Evolutionary conservation across 2,113 vertebrate species (phyloP).

Genomic region (Callopanchax toddi): DNA sequence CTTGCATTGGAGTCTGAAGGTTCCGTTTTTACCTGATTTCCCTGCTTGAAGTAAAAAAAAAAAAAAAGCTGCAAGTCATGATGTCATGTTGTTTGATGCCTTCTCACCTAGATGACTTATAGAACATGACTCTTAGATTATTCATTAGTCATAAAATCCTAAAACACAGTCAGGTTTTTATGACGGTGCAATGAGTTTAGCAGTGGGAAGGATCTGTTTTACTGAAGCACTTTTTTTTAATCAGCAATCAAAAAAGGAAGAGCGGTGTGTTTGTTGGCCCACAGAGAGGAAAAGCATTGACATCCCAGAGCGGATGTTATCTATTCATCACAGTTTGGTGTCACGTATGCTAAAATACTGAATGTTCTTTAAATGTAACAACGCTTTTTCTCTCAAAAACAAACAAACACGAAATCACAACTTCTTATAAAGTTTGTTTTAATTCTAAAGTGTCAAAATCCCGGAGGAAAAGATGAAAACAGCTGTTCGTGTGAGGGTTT

Average conservation of each 20-base stretch:
- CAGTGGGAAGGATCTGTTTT: conserved; percentile 16
- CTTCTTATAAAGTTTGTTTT: background rate
- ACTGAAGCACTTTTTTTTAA: background rate
- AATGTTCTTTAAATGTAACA: background rate
- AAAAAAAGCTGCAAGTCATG: too few relatives aligned
- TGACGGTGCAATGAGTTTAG: background rate
- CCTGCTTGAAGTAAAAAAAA: too few relatives aligned
- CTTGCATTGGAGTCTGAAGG: too few relatives aligned
- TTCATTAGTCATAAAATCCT: too few relatives aligned
- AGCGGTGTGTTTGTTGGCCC: conserved; percentile 31
- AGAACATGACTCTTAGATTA: too few relatives aligned
- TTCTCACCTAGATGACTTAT: conserved; percentile 45
- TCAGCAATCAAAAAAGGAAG: conserved; percentile 18
- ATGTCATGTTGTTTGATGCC: background rate
- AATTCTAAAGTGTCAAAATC: background rate
- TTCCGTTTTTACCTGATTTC: too few relatives aligned
- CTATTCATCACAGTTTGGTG: conserved; percentile 14
- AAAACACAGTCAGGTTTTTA: too few relatives aligned
- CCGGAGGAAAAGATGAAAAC: too few relatives aligned
- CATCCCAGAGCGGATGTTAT: conserved; percentile 2
- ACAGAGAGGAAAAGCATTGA: conserved; percentile 23
- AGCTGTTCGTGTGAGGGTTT: too few relatives aligned
- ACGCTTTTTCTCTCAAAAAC: background rate
- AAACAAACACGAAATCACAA: too few relatives aligned
- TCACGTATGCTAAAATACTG: conserved; percentile 24